Percentiles rank a stretch among this genome's conserved stretches.
phyloP scores from a whole-genome alignment of 1,140 invertebrate species.

The Drosophila bocki region DNA sequence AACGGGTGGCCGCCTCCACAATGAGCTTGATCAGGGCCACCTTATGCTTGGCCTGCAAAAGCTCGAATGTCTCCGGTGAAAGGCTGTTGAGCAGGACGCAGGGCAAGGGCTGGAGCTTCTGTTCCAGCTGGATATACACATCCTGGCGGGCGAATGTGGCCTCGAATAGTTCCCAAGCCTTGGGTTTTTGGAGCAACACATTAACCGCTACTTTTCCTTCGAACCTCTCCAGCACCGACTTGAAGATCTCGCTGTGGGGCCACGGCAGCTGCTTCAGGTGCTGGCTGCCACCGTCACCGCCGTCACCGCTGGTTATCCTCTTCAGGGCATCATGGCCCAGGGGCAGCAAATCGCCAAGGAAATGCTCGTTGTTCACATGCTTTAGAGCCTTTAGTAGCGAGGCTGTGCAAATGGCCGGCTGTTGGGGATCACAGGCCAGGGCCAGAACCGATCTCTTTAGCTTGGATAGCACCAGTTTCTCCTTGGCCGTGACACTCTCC shows the following conservation, averaged over 20 bases:
- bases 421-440: slow-evolving; percentile 40
- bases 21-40: slow-evolving; percentile 85
- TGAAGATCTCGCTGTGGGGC: slow-evolving; percentile 69
- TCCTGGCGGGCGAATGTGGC: slow-evolving; percentile 53
- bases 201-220: slow-evolving; percentile 44
- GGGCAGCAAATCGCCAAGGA: slow-evolving; percentile 85
- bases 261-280: slow-evolving; percentile 51
- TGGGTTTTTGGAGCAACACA: slow-evolving; percentile 39
- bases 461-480: slow-evolving; percentile 53
- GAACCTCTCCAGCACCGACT: slow-evolving; percentile 62
- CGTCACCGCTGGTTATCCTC: slow-evolving; percentile 10
- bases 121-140: slow-evolving; percentile 55
- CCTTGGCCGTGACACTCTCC: slow-evolving; percentile 11
- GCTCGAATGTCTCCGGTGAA: slow-evolving; percentile 86
- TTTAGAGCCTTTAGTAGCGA: slow-evolving; percentile 85
- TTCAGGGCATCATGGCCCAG: slow-evolving; percentile 59
- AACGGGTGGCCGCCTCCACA: slow-evolving; percentile 86
- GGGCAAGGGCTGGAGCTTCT: slow-evolving; percentile 69
- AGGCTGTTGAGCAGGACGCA: slow-evolving; percentile 84
- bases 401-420: slow-evolving; percentile 49
- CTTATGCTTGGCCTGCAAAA: slow-evolving; percentile 85
- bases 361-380: slow-evolving; percentile 86
- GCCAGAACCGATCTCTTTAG: slow-evolving; percentile 33
- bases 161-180: slow-evolving; percentile 72
- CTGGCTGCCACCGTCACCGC: not conserved